Conservation (phyloP, 2,797 vertebrate species). For the Etheostoma perlongum region DNA sequence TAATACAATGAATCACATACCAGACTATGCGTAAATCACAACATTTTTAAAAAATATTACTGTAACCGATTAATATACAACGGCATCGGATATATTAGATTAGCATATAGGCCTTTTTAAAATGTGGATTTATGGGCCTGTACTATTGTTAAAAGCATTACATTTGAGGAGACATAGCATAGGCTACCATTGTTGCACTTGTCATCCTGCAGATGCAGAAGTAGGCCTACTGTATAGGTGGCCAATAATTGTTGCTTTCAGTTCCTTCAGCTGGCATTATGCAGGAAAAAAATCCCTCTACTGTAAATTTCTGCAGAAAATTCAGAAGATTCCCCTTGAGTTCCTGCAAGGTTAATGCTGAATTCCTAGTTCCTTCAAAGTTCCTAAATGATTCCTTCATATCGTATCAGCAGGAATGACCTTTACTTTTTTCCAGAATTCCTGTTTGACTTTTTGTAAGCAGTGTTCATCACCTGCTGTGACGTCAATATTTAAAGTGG, state of each 20-base stretch:
- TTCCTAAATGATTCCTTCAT: neutral
- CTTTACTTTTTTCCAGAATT: constrained; percentile 7
- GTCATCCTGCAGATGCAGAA: constrained; percentile 4
- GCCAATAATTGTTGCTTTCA: constrained; percentile 14
- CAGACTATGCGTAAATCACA: too few relatives aligned
- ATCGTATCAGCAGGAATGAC: neutral
- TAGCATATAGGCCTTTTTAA: too few relatives aligned
- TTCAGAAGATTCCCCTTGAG: neutral
- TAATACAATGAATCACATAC: too few relatives aligned
- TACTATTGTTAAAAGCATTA: neutral
- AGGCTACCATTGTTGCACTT: neutral
- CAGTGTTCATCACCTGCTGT: neutral
- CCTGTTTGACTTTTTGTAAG: neutral
- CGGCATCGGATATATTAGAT: too few relatives aligned
- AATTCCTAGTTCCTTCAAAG: neutral
- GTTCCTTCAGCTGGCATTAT: neutral
- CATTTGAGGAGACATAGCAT: neutral
- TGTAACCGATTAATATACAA: too few relatives aligned
- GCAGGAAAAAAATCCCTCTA: neutral
- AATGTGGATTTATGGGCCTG: too few relatives aligned
- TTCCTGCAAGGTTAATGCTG: constrained; percentile 8
- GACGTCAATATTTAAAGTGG: constrained; percentile 21
- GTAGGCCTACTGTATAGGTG: neutral
- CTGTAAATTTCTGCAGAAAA: neutral
- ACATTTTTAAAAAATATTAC: too few relatives aligned